These are phyloP conservation scores for Yponomeuta evonymella DNA, from an alignment of 2,888 invertebrate genomes.

Conservation along the genomic window DNA sequence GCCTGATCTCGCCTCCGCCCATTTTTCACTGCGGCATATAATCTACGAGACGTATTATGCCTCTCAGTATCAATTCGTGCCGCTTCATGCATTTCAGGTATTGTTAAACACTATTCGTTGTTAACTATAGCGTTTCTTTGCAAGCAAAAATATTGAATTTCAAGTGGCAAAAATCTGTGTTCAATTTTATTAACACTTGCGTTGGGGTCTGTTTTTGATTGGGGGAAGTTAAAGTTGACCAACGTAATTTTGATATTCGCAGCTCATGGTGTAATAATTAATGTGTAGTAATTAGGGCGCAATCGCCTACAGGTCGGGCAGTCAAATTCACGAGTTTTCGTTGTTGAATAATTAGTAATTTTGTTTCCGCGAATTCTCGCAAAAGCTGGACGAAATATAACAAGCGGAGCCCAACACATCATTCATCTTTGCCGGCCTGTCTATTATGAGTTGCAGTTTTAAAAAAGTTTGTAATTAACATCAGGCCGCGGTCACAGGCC, in stretches of 20 bases:
- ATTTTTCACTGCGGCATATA: conserved; percentile 38
- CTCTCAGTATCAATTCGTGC: conserved; percentile 30
- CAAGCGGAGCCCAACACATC: conserved; percentile 55
- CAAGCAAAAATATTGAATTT: not conserved
- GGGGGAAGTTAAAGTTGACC: too few species aligned
- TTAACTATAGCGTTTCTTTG: not conserved
- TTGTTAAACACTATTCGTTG: not conserved
- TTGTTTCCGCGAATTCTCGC: not conserved
- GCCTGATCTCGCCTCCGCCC: conserved; percentile 26
- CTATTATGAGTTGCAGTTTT: conserved; percentile 75
- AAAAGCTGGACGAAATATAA: not conserved
- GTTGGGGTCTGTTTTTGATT: too few species aligned
- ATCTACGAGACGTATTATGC: conserved; percentile 33
- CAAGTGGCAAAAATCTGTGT: too few species aligned
- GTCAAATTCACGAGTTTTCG: not conserved
- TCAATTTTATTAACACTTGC: too few species aligned
- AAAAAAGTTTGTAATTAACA: conserved; percentile 73
- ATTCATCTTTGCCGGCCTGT: conserved; percentile 71
- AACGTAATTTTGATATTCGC: too few species aligned
- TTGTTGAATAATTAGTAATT: not conserved
- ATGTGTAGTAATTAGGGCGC: not conserved
- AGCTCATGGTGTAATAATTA: not conserved
- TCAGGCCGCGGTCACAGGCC: conserved; percentile 48
- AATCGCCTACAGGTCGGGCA: not conserved
- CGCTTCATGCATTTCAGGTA: not conserved